Evolutionary conservation across 2,113 vertebrate genomes (phyloP), one percentile per base, ranked within the genome.

Genomic region (Salvelinus sp.): DNA sequence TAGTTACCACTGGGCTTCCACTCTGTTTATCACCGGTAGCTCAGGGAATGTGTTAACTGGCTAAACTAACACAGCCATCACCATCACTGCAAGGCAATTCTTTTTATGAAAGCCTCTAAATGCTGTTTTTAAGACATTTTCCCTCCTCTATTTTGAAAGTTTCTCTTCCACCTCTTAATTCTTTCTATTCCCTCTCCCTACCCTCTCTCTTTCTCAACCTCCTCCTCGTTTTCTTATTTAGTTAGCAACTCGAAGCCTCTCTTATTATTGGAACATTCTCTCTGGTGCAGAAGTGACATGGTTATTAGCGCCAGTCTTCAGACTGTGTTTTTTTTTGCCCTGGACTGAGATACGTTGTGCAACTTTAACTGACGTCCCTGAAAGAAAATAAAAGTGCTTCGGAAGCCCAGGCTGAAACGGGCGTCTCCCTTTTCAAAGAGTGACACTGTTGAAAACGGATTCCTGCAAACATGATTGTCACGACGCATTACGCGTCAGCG

Each of bases 161-260:
- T 5, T 12, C 25, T 58, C 76, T 74, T 65, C 25, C 57, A 28
- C n/a, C 57, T 14, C 76, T 64, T 28, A 47, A 44, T 14, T 38
- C 22, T 14, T 73, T 75, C 47, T 67, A 63, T 25, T 57, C 10
- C 3, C 20, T 57, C 73, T 66, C 81, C 64, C 9, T 30, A 30
- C 38, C 12, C 18, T 5, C 65, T 16, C 20, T 38, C 28, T 47
- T 38, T 23, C 38, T 48, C 22, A 12, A 74, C 66, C 57, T 16
- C 20, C 20, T 69, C 67, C 44, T 12, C 47, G 6, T 3, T 4
- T n/a, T 81, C n/a, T n/a, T 83, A 47, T 85, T 84, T 87, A 74
- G 71, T 76, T 78, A 78, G 87, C 76, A 81, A 77, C 74, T 27
- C 47, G 72, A 85, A 72, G 25, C 77, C 28, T 57, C 69, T 73